Base-by-base conservation (phyloP, 2,888 invertebrate genomes). In the Autographa gamma region DNA sequence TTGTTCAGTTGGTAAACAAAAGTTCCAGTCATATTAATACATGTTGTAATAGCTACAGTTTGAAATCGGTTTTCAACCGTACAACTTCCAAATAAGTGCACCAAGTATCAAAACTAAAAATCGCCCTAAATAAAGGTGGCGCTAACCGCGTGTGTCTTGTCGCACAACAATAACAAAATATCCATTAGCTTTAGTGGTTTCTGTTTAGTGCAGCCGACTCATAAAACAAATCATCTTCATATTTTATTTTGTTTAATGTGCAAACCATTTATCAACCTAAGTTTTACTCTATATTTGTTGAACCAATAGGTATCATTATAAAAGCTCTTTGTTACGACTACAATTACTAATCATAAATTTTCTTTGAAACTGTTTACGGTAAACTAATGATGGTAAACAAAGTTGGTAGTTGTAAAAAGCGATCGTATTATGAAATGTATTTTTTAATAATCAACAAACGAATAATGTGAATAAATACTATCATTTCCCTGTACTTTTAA, bases 111-210 rank as follows among this genome's bases (percentile, higher is more conserved):
- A 91, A 80, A 85, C 59, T 1, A 3, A 60, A 6, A 61, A 67
- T 59, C 64, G 31, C 31, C 19, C 74, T 83, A 74, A 61, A 63
- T 41, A 83, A 80, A 76, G 87, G 92, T 94, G 95, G 95, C 95
- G 95, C 94, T 95, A 93, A 89, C 94, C 93, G 93, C 84, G 91
- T 95, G 95, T 91, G 91, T 93, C 93, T 92, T 94, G 95, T 95
- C 95, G 90, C 92, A 88, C 88, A 92, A 93, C 90, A 93, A 95
- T 93, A 96, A 96, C 94, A 96, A 91, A 93, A 95, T 93, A 95
- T 95, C 95, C 96, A 96, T 96, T 96, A 96, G 94, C 93, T 89
- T 88, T 93, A 93, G 94, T 94, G 93, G 91, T 88, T 90, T 89
- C 85, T 84, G 84, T 91, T 89, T 71, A 72, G 56, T 76, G 85